phyloP scores from a whole-genome alignment of 2,113 vertebrate species.

The Lagenorhynchus albirostris region DNA sequence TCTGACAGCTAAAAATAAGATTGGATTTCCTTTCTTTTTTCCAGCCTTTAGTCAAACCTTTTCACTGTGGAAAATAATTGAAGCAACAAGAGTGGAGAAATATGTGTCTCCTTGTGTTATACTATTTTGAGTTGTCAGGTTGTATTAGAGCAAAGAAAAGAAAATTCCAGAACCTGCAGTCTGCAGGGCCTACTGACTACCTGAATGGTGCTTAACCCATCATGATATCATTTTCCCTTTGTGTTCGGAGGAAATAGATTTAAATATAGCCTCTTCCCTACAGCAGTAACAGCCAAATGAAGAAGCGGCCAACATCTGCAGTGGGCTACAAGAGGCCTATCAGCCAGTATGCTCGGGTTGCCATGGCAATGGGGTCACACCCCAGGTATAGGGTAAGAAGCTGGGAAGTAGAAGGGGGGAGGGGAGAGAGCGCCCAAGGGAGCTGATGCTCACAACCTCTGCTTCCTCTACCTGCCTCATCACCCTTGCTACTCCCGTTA shows the following conservation, averaged over 20 bases:
- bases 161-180: neutral
- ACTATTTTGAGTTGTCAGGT: neutral
- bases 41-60: neutral
- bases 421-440: neutral
- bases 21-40: neutral
- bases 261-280: neutral
- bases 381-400: conserved; percentile 91
- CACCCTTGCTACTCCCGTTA: neutral
- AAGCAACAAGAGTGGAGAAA: neutral
- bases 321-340: conserved; percentile 96
- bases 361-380: conserved; percentile 91
- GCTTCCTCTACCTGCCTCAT: neutral
- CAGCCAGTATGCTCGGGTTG: conserved; percentile 94
- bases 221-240: neutral
- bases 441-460: neutral
- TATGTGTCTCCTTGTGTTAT: neutral
- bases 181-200: neutral
- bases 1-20: neutral
- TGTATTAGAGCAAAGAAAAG: neutral
- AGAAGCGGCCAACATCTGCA: conserved; percentile 90
- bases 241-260: neutral
- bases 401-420: neutral
- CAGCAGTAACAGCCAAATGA: conserved; percentile 85
- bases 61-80: neutral
- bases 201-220: neutral